These are phyloP conservation scores for Cyprinella venusta DNA, from an alignment of 2,797 vertebrate species.

Conservation along the genomic window DNA sequence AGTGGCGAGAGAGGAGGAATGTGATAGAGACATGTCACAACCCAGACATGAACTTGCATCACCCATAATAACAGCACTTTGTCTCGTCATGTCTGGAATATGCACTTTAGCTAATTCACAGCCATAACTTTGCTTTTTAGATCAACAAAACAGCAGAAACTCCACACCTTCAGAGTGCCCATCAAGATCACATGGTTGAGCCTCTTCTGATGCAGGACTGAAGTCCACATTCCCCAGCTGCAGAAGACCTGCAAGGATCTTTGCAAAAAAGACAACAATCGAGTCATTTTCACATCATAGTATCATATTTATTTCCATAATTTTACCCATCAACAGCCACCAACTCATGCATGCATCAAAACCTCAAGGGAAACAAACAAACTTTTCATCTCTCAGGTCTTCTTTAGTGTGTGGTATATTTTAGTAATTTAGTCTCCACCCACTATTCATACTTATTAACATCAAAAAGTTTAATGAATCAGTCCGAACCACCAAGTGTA, in stretches of 20 bases:
- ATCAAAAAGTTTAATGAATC: background rate
- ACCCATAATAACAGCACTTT: background rate
- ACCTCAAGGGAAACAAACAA: background rate
- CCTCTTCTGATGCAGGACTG: slow-evolving; percentile 80
- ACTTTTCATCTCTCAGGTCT: too few relatives aligned
- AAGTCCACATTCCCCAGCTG: slow-evolving; percentile 91
- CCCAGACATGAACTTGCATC: background rate
- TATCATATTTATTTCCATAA: background rate
- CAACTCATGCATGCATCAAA: background rate
- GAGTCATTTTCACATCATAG: background rate
- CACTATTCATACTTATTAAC: background rate
- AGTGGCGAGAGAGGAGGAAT: background rate
- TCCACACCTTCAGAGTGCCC: slow-evolving; percentile 79
- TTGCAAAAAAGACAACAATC: slow-evolving; percentile 19
- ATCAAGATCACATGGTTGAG: slow-evolving; percentile 82
- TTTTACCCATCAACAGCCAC: too few relatives aligned
- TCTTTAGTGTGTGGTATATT: background rate
- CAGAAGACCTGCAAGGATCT: slow-evolving; percentile 91
- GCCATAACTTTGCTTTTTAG: background rate
- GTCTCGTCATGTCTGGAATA: slow-evolving; percentile 9
- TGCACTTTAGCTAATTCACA: background rate
- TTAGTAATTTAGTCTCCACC: background rate
- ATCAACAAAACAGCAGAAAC: background rate
- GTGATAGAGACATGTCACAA: background rate
- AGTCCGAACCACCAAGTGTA: background rate